Percentiles rank a stretch among this genome's conserved stretches.
Conservation (phyloP, 2,113 vertebrate species). For the Mustelus asterias region DNA sequence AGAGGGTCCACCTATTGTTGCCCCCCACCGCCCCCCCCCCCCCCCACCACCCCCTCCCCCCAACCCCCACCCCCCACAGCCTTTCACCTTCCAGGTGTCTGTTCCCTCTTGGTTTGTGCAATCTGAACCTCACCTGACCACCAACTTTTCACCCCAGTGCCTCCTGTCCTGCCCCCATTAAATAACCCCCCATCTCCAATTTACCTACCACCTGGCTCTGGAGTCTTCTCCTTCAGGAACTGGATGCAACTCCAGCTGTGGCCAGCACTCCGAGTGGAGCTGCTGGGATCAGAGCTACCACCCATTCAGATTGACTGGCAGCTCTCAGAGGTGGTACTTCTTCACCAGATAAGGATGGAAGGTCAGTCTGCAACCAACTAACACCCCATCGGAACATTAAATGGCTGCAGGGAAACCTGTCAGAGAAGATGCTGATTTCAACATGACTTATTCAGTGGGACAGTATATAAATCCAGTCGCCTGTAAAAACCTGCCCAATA, state of each 20-base stretch:
- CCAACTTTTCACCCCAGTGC: background rate
- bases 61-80: too few species aligned
- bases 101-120: too few species aligned
- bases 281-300: background rate
- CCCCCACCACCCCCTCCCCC: too few species aligned
- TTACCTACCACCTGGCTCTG: background rate
- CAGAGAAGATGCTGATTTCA: background rate
- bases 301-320: background rate
- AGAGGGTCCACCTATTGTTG: background rate
- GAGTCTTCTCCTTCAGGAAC: background rate
- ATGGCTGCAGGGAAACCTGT: background rate
- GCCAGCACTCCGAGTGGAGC: background rate
- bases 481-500: background rate
- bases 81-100: background rate
- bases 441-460: background rate
- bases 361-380: background rate
- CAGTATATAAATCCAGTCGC: background rate
- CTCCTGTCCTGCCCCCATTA: background rate
- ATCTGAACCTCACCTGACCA: background rate
- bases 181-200: background rate
- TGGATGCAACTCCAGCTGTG: background rate
- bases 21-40: too few species aligned
- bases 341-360: background rate
- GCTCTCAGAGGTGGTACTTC: background rate
- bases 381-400: background rate